These are phyloP conservation scores for Achatina immaculata DNA, from an alignment of 1,140 invertebrate species.

Conservation along the genomic window DNA sequence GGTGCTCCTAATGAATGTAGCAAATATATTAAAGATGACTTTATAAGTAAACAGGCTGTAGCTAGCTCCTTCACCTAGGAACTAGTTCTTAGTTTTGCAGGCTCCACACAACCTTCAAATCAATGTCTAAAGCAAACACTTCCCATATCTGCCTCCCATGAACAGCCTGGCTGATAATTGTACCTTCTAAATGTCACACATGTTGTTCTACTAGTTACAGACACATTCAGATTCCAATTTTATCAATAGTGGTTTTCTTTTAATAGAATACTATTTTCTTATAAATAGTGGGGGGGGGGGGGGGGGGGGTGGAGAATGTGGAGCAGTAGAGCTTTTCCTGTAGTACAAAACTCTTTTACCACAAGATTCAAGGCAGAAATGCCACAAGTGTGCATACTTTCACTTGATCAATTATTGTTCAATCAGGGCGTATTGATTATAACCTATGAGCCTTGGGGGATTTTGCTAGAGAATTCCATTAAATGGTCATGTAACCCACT, in stretches of 20 bases:
- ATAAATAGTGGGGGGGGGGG: not conserved
- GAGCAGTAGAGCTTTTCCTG: not conserved
- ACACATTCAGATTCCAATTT: not conserved
- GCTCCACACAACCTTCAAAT: not conserved
- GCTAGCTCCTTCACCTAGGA: not conserved
- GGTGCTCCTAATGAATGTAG: not conserved
- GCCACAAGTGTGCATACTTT: too few species aligned
- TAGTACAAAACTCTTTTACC: not conserved
- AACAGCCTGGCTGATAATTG: conserved; percentile 16
- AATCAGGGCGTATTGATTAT: not conserved
- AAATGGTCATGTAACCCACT: too few species aligned
- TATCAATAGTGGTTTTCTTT: not conserved
- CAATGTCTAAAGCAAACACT: conserved; percentile 14
- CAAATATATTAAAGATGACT: not conserved
- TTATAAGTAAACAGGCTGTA: not conserved
- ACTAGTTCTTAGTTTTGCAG: not conserved
- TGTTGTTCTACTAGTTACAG: not conserved
- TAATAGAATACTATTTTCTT: not conserved
- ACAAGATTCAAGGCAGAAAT: not conserved
- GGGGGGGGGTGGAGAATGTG: not conserved
- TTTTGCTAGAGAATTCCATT: not conserved
- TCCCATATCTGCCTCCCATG: not conserved
- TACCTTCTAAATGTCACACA: conserved; percentile 11
- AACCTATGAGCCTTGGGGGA: not conserved
- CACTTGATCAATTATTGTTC: not conserved